phyloP scores from a whole-genome alignment of 2,113 vertebrate genomes.

The Oryzias curvinotus region DNA sequence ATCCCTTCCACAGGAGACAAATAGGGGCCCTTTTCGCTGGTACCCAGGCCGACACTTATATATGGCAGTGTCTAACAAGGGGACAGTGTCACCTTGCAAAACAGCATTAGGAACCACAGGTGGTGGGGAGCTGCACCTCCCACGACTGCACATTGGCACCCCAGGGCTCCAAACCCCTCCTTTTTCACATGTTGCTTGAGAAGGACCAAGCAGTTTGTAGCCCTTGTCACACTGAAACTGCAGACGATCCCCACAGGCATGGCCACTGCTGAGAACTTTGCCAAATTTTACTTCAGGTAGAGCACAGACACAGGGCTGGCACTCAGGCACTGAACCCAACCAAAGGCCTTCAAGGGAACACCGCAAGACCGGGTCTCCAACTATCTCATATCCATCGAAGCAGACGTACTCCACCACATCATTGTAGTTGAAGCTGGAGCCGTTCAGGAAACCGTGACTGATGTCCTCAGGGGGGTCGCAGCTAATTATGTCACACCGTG shows the following conservation, averaged over 20 bases:
- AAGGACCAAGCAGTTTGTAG: constrained; percentile 84
- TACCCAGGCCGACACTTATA: constrained; percentile 89
- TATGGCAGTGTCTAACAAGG: constrained; percentile 79
- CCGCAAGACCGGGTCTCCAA: constrained; percentile 80
- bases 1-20: constrained; percentile 83
- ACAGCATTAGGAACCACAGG: constrained; percentile 84
- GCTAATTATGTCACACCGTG: constrained; percentile 79
- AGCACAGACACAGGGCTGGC: constrained; percentile 83
- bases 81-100: constrained; percentile 77
- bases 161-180: constrained; percentile 87
- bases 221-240: constrained; percentile 85
- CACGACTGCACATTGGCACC: constrained; percentile 83
- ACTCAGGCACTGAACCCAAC: constrained; percentile 85
- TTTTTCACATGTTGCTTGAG: constrained; percentile 83
- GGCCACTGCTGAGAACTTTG: constrained; percentile 71
- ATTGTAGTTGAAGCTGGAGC: constrained; percentile 84
- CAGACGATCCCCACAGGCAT: constrained; percentile 81
- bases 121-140: constrained; percentile 83
- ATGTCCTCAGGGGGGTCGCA: constrained; percentile 92
- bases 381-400: constrained; percentile 86
- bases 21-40: constrained; percentile 75
- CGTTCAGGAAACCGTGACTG: constrained; percentile 87
- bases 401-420: constrained; percentile 86
- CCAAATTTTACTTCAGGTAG: constrained; percentile 82
- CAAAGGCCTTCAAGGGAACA: constrained; percentile 87